Base-by-base conservation (phyloP, 1,140 invertebrate genomes). In the Tribolium madens region DNA sequence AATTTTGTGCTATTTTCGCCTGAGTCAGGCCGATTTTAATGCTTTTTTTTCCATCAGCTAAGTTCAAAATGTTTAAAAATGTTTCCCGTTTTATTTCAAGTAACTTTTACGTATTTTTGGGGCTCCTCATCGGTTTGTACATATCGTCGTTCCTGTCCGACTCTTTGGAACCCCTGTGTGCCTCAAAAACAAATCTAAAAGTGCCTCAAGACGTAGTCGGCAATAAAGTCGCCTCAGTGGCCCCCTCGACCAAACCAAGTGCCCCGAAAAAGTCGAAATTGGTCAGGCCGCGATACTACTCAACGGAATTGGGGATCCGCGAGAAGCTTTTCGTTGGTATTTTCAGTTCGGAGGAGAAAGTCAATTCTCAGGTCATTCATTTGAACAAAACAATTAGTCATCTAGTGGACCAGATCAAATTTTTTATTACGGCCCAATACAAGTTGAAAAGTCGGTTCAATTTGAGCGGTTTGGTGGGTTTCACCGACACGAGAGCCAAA, bases 241-340 rank as follows among this genome's bases (percentile, higher is more conserved):
- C 33, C 57, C 31, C 75, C 13, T 70, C 79, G 14, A 79, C 79
- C 36, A 83, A 83, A 71, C 15, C 77, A 2, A 80, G 31, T 31
- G 76, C 77, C 18, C 74, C 70, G 0, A 83, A 82, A 52, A 80
- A 78, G 33, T 50, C 75, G 1, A 81, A 83, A 77, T 82, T 95
- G 68, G 87, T 93, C 31, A 89, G 97, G 3, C 96, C 96, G 0
- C 88, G 96, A 26, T 98, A 97, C 87, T 97, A 96, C 85, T 95
- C 94, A 9, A 96, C 95, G 0, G 96, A 98, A 86, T 89, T 98
- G 31, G 96, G 95, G 1, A 97, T 98, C 53, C 89, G 92, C 52
- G 94, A 96, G 31, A 96, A 96, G 84, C 84, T 97, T n/a, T 94
- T 98, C 81, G 91, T 96, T 13, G 95, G 92, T 1, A 91, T 97